Base-by-base conservation (phyloP, 2,113 vertebrate genomes). In the Taxidea taxus region DNA sequence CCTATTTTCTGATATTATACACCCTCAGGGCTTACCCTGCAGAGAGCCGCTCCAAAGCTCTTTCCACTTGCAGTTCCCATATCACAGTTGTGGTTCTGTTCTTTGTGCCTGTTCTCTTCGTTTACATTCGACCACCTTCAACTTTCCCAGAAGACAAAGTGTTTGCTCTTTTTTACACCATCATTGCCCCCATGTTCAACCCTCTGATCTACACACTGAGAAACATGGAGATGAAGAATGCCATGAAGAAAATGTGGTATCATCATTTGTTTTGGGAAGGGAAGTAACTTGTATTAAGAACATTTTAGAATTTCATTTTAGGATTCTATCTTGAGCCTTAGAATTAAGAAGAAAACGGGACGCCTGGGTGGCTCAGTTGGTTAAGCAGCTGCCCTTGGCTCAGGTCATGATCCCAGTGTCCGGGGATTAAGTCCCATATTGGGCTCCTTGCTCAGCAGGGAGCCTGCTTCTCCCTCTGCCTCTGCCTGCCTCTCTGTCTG, bases 1-100 rank as follows among this genome's bases (percentile, higher is more conserved):
- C 97, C 42, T 97, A 94, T 27, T 31, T 72, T 64, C n/a, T 96
- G 21, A 94, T 95, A 58, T 37, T 97, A 4, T 85, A 72, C 25
- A 86, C 72, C 7, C 42, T 95, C 47, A 94, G 82, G 37, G 34
- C 11, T 34, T 85, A 64, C 23, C 80, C 94, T 49, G 66, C 39
- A 1, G 75, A 96, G 39, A 95, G 87, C 8, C 10, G 15, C 1
- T 29, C 29, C 56, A 97, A 96, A 88, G 95, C 92, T 70, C 56
- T 96, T 9, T 96, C 95, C 15, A 95, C 82, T 0, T 96, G 83
- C 10, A 77, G 49, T 27, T 96, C 64, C 2, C 94, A 97, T 6
- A 0, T 95, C 7, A 93, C 29, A 21, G 29, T 34, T 6, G 51
- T 94, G 2, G 4, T 92, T 16, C 14, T 92, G 3, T 94, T 96